Conservation (phyloP, 2,113 vertebrate genomes). For the Apteryx owenii region DNA sequence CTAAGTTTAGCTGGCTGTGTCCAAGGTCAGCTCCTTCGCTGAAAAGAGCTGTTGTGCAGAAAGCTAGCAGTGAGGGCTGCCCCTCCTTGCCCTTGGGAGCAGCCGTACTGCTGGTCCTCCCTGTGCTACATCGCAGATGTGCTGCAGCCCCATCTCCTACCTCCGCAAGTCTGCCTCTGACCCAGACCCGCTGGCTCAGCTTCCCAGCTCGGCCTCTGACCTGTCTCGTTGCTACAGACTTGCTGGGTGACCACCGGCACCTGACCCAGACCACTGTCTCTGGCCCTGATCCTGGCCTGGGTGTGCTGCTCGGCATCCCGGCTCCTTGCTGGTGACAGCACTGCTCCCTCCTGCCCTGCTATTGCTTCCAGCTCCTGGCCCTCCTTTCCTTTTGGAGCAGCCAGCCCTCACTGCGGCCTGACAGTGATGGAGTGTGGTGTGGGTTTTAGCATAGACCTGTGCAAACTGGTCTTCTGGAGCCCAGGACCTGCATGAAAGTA, state of each 20-base stretch:
- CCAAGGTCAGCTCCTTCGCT: background rate
- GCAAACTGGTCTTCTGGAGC: background rate
- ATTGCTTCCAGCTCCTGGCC: rapidly evolving
- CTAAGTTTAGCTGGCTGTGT: too few species aligned
- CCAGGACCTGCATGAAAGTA: background rate
- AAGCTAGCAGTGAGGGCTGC: background rate
- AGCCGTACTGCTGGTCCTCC: rapidly evolving
- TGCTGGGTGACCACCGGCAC: background rate
- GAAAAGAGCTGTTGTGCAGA: background rate
- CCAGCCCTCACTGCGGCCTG: background rate
- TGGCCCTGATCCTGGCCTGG: rapidly evolving
- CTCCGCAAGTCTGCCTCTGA: background rate
- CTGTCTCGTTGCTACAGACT: background rate
- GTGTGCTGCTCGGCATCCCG: rapidly evolving
- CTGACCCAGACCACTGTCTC: background rate
- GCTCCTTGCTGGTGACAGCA: background rate
- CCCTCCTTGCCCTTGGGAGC: background rate
- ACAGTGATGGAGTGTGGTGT: background rate
- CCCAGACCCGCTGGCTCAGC: background rate
- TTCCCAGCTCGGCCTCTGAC: background rate
- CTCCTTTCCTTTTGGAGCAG: rapidly evolving
- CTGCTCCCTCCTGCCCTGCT: background rate
- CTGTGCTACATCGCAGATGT: background rate
- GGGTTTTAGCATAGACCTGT: background rate
- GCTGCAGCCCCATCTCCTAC: background rate